A percentile compares a stretch with the other conserved stretches of the same genome.
phyloP scores from a whole-genome alignment of 2,797 vertebrate genomes.

The Iguana delicatissima region DNA sequence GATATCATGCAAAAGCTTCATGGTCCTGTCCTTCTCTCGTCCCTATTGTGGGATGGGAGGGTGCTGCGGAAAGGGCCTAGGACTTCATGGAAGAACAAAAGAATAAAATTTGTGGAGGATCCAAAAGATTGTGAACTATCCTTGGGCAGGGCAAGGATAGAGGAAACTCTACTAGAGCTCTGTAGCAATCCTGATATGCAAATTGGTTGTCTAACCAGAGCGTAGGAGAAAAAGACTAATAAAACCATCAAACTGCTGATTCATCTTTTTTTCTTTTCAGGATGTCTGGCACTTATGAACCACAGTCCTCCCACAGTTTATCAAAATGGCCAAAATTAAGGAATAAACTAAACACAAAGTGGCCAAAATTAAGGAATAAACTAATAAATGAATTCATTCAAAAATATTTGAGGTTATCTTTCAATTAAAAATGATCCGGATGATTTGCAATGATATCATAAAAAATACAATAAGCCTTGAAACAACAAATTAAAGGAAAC shows the following conservation, averaged over 20 bases:
- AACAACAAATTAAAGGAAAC: background rate
- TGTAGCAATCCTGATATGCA: background rate
- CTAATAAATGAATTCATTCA: background rate
- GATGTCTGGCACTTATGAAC: background rate
- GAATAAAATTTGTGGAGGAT: too few species aligned
- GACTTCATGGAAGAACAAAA: too few species aligned
- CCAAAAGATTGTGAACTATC: background rate
- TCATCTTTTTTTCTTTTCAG: background rate
- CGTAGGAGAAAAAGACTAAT: background rate
- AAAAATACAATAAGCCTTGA: background rate
- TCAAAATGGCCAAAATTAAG: background rate
- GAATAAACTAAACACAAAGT: background rate
- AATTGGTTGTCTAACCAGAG: background rate
- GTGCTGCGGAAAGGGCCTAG: too few species aligned
- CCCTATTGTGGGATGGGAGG: too few species aligned
- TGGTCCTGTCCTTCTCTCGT: too few species aligned
- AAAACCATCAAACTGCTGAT: background rate
- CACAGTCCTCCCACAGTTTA: too few species aligned
- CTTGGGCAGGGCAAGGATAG: background rate
- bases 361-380: background rate
- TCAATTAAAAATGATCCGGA: background rate
- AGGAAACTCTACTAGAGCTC: background rate
- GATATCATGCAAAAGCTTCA: too few species aligned
- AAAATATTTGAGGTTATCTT: background rate
- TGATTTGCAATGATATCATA: background rate